A percentile compares a stretch with the other conserved stretches of the same genome.
These are phyloP conservation scores for Mastomys natalensis DNA, from an alignment of 2,113 vertebrate genomes.

Conservation along the genomic window DNA sequence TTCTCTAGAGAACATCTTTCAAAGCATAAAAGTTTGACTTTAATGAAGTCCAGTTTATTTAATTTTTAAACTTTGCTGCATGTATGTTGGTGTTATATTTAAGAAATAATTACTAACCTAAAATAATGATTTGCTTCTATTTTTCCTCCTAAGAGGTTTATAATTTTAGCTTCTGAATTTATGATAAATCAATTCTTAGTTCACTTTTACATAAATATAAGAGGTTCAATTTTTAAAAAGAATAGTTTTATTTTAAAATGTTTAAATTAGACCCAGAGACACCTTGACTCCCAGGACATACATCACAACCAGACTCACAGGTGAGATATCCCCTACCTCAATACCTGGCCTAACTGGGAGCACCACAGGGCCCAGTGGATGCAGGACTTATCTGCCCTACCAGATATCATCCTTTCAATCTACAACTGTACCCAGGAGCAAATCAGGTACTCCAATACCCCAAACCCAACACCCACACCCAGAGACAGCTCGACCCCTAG, in stretches of 20 bases:
- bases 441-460: too few species aligned
- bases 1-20: neutral
- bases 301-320: too few species aligned
- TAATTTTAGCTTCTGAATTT: constrained; percentile 27
- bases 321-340: too few species aligned
- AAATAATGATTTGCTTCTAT: neutral
- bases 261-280: neutral
- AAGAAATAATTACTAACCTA: neutral
- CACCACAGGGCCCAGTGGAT: too few species aligned
- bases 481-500: too few species aligned
- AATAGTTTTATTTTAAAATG: neutral
- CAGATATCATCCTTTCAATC: too few species aligned
- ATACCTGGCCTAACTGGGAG: too few species aligned
- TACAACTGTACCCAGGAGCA: too few species aligned
- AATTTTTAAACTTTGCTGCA: neutral
- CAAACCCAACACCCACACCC: too few species aligned
- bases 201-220: neutral
- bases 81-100: neutral
- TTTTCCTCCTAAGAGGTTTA: constrained; percentile 15
- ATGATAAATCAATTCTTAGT: neutral
- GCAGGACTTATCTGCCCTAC: too few species aligned
- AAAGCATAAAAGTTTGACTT: neutral
- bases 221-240: neutral
- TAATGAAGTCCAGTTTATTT: neutral
- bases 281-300: too few species aligned